Evolutionary conservation across 1,140 invertebrate species (phyloP).

Genomic region (Neoseiulus cucumeris): DNA sequence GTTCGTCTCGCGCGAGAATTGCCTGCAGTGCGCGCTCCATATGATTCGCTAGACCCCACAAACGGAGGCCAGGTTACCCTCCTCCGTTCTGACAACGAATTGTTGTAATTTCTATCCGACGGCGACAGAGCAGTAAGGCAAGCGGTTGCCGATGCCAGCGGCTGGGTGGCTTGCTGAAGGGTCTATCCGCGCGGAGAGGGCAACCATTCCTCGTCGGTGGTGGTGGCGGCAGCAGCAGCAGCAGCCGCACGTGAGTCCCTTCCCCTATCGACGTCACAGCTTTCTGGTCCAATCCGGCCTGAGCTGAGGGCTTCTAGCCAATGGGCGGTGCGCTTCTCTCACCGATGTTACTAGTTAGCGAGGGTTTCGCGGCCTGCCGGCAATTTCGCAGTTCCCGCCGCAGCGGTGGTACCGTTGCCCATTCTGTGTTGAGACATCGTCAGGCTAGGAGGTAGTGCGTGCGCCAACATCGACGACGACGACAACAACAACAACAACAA

Average conservation of each 20-base stretch:
- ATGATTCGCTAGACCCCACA: no score
- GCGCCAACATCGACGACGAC: neutral
- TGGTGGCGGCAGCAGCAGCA: neutral
- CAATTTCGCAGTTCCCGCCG: slow-evolving; percentile 10
- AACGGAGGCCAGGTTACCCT: no score
- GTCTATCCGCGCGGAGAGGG: neutral
- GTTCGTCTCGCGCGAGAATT: no score
- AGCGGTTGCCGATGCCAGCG: neutral
- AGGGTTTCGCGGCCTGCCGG: neutral
- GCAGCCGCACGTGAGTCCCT: neutral
- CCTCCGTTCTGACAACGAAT: no score
- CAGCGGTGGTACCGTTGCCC: slow-evolving; percentile 2
- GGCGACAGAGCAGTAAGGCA: no score
- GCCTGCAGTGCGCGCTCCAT: no score
- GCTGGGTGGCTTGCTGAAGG: neutral
- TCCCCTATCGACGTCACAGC: slow-evolving; percentile 5
- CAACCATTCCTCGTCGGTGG: neutral
- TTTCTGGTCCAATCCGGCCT: slow-evolving; percentile 2
- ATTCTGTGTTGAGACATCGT: slow-evolving; percentile 9
- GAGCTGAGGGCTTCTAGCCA: slow-evolving; percentile 2
- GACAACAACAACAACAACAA: neutral
- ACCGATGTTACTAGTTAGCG: slow-evolving; percentile 10
- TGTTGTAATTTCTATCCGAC: no score
- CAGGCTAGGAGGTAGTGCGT: slow-evolving; percentile 7
- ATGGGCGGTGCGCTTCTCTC: neutral